These are phyloP conservation scores for Apis cerana DNA, from an alignment of 1,140 invertebrate genomes.

Conservation along the genomic window DNA sequence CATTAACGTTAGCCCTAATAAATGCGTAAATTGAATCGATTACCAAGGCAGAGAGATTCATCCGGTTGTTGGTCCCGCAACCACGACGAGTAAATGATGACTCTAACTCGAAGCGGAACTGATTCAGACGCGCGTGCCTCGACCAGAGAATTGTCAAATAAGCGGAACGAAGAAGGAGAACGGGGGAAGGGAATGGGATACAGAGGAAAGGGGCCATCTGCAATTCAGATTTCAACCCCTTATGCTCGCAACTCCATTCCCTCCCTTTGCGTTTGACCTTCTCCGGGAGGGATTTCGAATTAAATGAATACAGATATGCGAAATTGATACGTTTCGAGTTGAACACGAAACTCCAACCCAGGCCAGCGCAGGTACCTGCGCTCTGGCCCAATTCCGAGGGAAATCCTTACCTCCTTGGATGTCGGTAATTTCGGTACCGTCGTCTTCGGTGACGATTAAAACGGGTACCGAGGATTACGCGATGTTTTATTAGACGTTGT, in stretches of 20 bases:
- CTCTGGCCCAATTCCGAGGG: constrained; percentile 19
- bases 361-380: neutral
- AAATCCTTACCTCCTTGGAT: neutral
- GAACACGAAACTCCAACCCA: neutral
- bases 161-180: neutral
- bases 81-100: constrained; percentile 65
- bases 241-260: constrained; percentile 63
- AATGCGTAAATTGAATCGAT: constrained; percentile 75
- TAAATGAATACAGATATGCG: constrained; percentile 69
- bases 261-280: constrained; percentile 49
- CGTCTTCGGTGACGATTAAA: constrained; percentile 29
- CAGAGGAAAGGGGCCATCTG: constrained; percentile 59
- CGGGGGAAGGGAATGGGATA: neutral
- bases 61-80: constrained; percentile 23
- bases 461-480: constrained; percentile 15
- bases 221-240: constrained; percentile 75
- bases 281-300: constrained; percentile 61
- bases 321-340: constrained; percentile 63
- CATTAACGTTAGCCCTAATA: constrained; percentile 67
- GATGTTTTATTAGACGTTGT: constrained; percentile 34
- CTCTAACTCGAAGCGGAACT: constrained; percentile 69
- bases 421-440: constrained; percentile 30
- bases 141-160: neutral
- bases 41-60: constrained; percentile 65
- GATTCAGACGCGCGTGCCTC: constrained; percentile 54